These are phyloP conservation scores for Callionymus lyra DNA, from an alignment of 2,113 vertebrate species.

Conservation along the genomic window DNA sequence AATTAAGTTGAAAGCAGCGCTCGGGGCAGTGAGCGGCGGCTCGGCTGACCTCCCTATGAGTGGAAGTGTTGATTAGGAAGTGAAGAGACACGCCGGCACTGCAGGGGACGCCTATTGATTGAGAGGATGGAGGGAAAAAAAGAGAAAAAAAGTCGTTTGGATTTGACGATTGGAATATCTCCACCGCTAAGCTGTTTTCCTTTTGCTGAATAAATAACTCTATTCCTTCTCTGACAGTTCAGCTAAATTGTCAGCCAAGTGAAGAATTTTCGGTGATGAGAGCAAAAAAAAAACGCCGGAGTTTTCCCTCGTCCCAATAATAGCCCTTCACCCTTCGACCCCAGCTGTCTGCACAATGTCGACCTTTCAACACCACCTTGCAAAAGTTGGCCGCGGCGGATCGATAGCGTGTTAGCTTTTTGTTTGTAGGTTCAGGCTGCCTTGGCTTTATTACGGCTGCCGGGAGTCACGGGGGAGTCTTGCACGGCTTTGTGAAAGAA, in stretches of 20 bases:
- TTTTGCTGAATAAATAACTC: slow-evolving; percentile 20
- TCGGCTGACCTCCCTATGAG: slow-evolving; percentile 58
- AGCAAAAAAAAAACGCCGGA: slow-evolving; percentile 29
- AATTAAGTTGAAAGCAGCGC: slow-evolving; percentile 70
- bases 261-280: slow-evolving; percentile 44
- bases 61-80: slow-evolving; percentile 70
- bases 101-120: slow-evolving; percentile 58
- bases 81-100: slow-evolving; percentile 48
- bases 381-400: slow-evolving; percentile 63
- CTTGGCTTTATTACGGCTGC: slow-evolving; percentile 70
- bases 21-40: slow-evolving; percentile 53
- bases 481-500: slow-evolving; percentile 58
- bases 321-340: slow-evolving; percentile 46
- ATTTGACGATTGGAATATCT: slow-evolving; percentile 34
- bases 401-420: slow-evolving; percentile 73
- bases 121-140: slow-evolving; percentile 40
- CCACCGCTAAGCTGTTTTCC: slow-evolving; percentile 18
- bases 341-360: slow-evolving; percentile 55
- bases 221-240: slow-evolving; percentile 13
- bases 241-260: slow-evolving; percentile 32
- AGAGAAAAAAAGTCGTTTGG: slow-evolving; percentile 43
- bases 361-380: slow-evolving; percentile 61
- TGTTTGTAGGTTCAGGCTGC: slow-evolving; percentile 70
- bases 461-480: slow-evolving; percentile 64
- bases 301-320: slow-evolving; percentile 58